Evolutionary conservation across 2,797 vertebrate species (phyloP), one percentile per base, ranked within the genome.

Genomic region (Lepilemur ruficaudatus): DNA sequence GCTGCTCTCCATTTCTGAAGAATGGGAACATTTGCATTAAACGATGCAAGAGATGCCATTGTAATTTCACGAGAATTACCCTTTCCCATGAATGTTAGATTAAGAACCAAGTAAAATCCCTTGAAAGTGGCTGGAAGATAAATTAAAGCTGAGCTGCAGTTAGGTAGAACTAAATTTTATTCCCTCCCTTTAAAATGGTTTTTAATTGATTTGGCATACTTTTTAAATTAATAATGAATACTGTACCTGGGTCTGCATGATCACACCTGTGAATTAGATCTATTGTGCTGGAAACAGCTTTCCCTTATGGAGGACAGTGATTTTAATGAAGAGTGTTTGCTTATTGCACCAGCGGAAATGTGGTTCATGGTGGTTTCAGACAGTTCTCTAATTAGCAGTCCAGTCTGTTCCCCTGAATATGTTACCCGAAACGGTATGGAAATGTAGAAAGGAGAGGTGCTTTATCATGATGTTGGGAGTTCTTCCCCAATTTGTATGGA

Each of bases 131-230:
- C 97, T 97, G 96, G 97, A 98, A 98, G 97, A 98, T 98, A 97
- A 98, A 98, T 98, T 98, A 98, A 97, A 98, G 69, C 96, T 83
- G 96, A 97, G 86, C 95, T 78, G 92, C 97, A 97, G 87, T 85
- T 98, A 96, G 94, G 90, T 98, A 95, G 97, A 98, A 97, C 97
- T 98, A 98, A 98, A 98, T 98, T 97, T 98, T 97, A 96, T 97
- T 95, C 97, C 95, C 98, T 98, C 95, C 98, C 97, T 98, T 98
- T 98, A 98, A 98, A 98, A 98, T 96, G 98, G 94, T 95, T 98
- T 98, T 98, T 98, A 99, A 98, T 98, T 98, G 98, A 98, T 98
- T 98, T 98, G 98, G 92, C 97, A 98, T 98, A 97, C 95, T 98
- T 98, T 98, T 99, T 94, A 98, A 97, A 97, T 98, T 98, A 98